Evolutionary conservation across 2,113 vertebrate genomes (phyloP).

Genomic region (Camelus dromedarius): DNA sequence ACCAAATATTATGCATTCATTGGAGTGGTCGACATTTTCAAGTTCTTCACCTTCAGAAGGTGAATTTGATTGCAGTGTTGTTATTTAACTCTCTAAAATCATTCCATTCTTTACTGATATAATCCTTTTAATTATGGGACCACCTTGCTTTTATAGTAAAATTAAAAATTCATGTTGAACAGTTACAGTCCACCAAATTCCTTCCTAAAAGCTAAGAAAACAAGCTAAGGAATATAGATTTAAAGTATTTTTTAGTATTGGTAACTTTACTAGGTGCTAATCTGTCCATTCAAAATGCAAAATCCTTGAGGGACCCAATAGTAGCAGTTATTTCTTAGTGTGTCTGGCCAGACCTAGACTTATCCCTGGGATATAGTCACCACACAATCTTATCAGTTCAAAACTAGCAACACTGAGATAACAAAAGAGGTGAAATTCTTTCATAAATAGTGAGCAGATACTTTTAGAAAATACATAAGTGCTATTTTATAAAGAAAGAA

Average conservation of each 20-base stretch:
- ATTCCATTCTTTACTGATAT: background rate
- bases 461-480: background rate
- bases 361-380: background rate
- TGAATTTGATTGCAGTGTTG: background rate
- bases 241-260: slow-evolving; percentile 10
- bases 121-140: background rate
- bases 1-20: background rate
- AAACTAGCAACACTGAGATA: background rate
- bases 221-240: background rate
- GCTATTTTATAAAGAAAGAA: background rate
- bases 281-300: background rate
- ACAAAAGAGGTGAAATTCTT: background rate
- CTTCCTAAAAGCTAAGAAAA: background rate
- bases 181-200: background rate
- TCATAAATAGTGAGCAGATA: background rate
- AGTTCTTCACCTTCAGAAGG: background rate
- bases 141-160: background rate
- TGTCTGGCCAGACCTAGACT: background rate
- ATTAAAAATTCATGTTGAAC: background rate
- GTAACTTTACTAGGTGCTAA: background rate
- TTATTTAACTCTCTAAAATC: slow-evolving; percentile 15
- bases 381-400: background rate
- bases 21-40: background rate
- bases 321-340: background rate
- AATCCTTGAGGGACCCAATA: background rate